Evolutionary conservation across 2,797 vertebrate species (phyloP).

Genomic region (Dipus sagitta): DNA sequence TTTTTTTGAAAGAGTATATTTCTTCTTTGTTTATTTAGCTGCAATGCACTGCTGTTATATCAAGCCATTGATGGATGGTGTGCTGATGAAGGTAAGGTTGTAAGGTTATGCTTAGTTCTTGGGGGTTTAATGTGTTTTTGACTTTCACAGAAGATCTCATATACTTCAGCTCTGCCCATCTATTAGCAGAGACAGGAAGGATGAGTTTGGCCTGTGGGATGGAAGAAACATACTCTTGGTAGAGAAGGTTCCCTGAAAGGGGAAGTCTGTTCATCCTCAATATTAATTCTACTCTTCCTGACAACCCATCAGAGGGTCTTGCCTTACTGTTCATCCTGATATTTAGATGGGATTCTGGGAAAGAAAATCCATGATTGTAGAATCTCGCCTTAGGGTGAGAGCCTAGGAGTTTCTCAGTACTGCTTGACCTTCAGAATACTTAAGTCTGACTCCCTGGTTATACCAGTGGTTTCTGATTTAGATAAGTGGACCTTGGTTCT

Average conservation of each 20-base stretch:
- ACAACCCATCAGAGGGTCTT: not conserved
- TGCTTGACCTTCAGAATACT: not conserved
- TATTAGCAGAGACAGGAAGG: not conserved
- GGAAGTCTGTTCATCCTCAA: not conserved
- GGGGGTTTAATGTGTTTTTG: not conserved
- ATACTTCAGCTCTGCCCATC: no score
- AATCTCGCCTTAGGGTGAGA: not conserved
- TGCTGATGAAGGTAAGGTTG: not conserved
- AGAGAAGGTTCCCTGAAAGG: not conserved
- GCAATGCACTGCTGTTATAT: not conserved
- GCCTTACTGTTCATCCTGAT: not conserved
- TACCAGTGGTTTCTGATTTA: not conserved
- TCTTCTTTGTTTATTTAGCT: not conserved
- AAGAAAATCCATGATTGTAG: not conserved
- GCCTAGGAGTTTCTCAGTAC: not conserved
- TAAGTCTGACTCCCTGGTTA: no score
- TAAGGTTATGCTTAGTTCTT: not conserved
- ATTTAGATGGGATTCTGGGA: not conserved
- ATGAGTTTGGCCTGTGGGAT: not conserved
- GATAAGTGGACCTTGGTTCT: not conserved
- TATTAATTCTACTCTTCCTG: not conserved
- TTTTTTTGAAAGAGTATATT: not conserved
- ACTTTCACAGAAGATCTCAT: not conserved
- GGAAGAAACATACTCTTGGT: not conserved
- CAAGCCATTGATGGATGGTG: not conserved